Evolutionary conservation across 2,888 invertebrate species (phyloP), one percentile per base, ranked within the genome.

Genomic region (Odontomyia ornata): DNA sequence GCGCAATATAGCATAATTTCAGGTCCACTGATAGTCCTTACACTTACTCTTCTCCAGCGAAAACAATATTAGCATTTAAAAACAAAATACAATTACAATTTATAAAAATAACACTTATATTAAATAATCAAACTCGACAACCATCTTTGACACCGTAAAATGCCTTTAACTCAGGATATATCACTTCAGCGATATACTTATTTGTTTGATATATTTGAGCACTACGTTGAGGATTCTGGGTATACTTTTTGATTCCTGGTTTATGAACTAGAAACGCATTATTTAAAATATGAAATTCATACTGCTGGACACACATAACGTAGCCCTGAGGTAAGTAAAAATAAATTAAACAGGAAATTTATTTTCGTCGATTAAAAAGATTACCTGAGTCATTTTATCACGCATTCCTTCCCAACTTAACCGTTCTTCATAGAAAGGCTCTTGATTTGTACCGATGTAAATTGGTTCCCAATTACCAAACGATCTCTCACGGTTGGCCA

Each of bases 331-430:
- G 28, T 27, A 73, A 76, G 64, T 18, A 43, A 43, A 9, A 43
- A 43, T 43, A 43, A 43, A 43, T 43, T 9, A 7, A 9, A 43
- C 43, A 43, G 13, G 7, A 43, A 43, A 43, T 7, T 43, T 7
- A 43, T 43, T 13, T 43, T 43, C 43, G 13, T 13, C 7, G 13
- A 77, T 30, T 64, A 4, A 64, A 64, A 27, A 15, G 4, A 13
- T 15, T 85, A 96, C 96, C 93, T 97, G 97, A 78, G 96, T 94
- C 96, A 97, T 97, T 88, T 97, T 97, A 87, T 97, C 97, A 86
- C 95, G 93, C 87, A 95, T 95, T 62, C 97, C 97, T 84, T 97
- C 96, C 96, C 97, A 97, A 84, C 95, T 95, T 79, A 97, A 90
- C 83, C 96, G 89, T 85, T 97, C 96, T 81, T 97, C 97, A 85